Percentiles rank a stretch among this genome's conserved stretches.
phyloP scores from a whole-genome alignment of 1,140 invertebrate species.

The Tyrophagus putrescentiae region DNA sequence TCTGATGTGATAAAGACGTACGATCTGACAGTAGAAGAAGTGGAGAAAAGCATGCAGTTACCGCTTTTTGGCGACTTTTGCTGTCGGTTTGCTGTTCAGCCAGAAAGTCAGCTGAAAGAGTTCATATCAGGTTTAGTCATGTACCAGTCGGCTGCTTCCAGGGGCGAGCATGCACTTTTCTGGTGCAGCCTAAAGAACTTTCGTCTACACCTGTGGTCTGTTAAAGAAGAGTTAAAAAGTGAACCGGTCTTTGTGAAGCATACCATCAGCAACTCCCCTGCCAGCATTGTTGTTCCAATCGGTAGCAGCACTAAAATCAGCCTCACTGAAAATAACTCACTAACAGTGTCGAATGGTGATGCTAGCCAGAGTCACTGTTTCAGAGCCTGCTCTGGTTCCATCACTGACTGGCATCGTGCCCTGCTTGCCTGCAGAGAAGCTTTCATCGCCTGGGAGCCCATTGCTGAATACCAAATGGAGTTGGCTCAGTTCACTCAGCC shows the following conservation, averaged over 20 bases:
- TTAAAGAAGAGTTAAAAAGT: background rate
- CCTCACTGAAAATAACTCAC: conserved; percentile 10
- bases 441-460: conserved; percentile 44
- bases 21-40: conserved; percentile 32
- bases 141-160: conserved; percentile 28
- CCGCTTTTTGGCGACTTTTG: conserved; percentile 58
- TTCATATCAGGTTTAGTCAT: conserved; percentile 41
- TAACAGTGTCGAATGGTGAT: conserved; percentile 4
- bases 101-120: conserved; percentile 44
- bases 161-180: background rate
- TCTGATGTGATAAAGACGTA: conserved; percentile 40
- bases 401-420: conserved; percentile 34
- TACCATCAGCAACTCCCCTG: conserved; percentile 12
- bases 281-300: conserved; percentile 33
- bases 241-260: background rate
- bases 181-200: conserved; percentile 33
- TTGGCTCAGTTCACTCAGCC: conserved; percentile 40
- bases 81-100: conserved; percentile 50
- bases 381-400: conserved; percentile 2
- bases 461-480: conserved; percentile 45
- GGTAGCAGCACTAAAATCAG: conserved; percentile 29
- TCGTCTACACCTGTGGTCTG: conserved; percentile 33
- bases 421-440: conserved; percentile 38
- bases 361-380: conserved; percentile 17
- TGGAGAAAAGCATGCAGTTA: conserved; percentile 41